Evolutionary conservation across 2,113 vertebrate species (phyloP).

Genomic region (Muscicapa adusta): DNA sequence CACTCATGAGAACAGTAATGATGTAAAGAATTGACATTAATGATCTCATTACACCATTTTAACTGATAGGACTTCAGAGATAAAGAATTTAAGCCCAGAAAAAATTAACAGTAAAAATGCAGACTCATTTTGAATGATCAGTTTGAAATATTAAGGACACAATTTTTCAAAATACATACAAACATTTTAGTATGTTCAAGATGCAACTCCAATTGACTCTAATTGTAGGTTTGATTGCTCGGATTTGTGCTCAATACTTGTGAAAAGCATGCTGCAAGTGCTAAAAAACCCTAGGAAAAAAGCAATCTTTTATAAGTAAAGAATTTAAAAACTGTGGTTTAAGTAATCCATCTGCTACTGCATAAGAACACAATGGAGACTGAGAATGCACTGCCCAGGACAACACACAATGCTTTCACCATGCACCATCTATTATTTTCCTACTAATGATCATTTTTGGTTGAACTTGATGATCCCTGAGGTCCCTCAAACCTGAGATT

Average conservation of each 20-base stretch:
- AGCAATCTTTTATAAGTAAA: background rate
- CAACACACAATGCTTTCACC: background rate
- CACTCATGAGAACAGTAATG: background rate
- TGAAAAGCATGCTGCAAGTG: background rate
- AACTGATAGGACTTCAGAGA: background rate
- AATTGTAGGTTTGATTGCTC: background rate
- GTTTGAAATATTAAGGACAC: background rate
- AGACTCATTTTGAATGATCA: background rate
- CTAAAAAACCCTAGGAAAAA: background rate
- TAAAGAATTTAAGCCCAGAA: background rate
- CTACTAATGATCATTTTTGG: background rate
- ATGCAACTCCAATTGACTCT: background rate
- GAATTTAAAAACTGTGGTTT: background rate
- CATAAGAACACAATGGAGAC: background rate
- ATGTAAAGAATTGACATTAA: background rate
- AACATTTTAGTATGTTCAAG: background rate
- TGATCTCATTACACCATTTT: background rate
- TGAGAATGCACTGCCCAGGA: background rate
- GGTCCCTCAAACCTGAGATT: background rate
- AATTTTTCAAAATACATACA: background rate
- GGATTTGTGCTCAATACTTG: background rate
- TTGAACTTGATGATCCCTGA: background rate
- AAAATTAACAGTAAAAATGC: background rate
- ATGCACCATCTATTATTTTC: background rate
- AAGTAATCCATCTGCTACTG: background rate